A percentile compares a stretch with the other conserved stretches of the same genome.
Conservation (phyloP, 1,140 invertebrate genomes). For the Drosophila pandora region DNA sequence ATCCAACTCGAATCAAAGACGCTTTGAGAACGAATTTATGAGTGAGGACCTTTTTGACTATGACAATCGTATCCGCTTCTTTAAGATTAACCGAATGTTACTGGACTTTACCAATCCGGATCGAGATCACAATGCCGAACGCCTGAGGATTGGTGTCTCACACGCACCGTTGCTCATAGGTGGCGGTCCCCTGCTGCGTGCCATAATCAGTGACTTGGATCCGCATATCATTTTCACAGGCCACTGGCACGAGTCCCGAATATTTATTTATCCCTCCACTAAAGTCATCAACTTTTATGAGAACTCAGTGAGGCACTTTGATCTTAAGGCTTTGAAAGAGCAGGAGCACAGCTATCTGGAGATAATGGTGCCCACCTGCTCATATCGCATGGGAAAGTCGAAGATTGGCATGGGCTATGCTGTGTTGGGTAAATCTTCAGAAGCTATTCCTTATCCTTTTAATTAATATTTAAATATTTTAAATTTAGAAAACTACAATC, state of each 20-base stretch:
- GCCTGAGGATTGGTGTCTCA: conserved; percentile 88
- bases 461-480: background rate
- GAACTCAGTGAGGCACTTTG: conserved; percentile 77
- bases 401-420: conserved; percentile 94
- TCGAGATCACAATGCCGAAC: conserved; percentile 86
- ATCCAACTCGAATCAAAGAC: conserved; percentile 88
- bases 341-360: conserved; percentile 88
- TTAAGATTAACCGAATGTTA: conserved; percentile 89
- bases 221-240: conserved; percentile 94
- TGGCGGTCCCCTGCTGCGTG: conserved; percentile 87
- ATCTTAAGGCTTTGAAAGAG: conserved; percentile 81
- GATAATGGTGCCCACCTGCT: conserved; percentile 95
- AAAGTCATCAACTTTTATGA: conserved; percentile 83
- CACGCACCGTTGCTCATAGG: conserved; percentile 88
- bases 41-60: conserved; percentile 87
- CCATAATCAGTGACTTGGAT: conserved; percentile 84
- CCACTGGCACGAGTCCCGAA: conserved; percentile 90
- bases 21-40: conserved; percentile 91
- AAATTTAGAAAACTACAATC: conserved; percentile 71
- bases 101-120: conserved; percentile 85
- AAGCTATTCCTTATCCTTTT: background rate
- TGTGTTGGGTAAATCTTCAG: conserved; percentile 88
- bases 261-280: conserved; percentile 75
- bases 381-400: conserved; percentile 95
- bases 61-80: conserved; percentile 85